Evolutionary conservation across 2,888 invertebrate species (phyloP), one percentile per base, ranked within the genome.

Genomic region (Dynastes grantii): DNA sequence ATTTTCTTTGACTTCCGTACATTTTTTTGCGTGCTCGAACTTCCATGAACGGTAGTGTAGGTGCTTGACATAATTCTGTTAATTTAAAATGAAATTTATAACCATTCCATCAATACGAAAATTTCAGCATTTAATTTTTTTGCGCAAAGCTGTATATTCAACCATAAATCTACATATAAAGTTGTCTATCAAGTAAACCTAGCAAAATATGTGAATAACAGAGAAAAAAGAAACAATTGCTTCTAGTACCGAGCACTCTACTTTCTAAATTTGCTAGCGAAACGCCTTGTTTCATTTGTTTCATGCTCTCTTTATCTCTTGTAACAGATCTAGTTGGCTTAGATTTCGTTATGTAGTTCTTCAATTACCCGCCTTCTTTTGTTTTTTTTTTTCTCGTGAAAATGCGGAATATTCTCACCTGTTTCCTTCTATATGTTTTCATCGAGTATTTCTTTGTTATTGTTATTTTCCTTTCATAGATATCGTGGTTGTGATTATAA

Each of bases 261-360:
- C 73, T 73, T 73, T 73, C 73, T 73, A 73, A 73, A 73, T 73
- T 73, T 73, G 73, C 58, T 58, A 73, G 73, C 73, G 73, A 73
- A 73, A 73, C 73, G 73, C 32, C 40, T 37, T 37, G 32, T 73
- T 73, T 55, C 73, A 58, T 73, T 73, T 73, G 73, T 73, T 73
- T 73, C 73, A 73, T 73, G 73, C 73, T 73, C 73, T 73, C 73
- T 73, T 73, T 73, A 73, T 73, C 73, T 22, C 40, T 22, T 53
- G 73, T 73, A 58, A 73, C 40, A 58, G 73, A 61, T 73, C 73
- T 73, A 73, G 73, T 58, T 58, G 61, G 73, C 58, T 73, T 73
- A 73, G 73, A 73, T 73, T 73, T 73, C 73, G 9, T 16, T 45
- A 29, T 45, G 58, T 58, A 16, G 37, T 58, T 58, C n/a, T 58